These are phyloP conservation scores for Palythoa grandiflora DNA, from an alignment of 92 coral and sea anemone genomes.

Conservation along the genomic window DNA sequence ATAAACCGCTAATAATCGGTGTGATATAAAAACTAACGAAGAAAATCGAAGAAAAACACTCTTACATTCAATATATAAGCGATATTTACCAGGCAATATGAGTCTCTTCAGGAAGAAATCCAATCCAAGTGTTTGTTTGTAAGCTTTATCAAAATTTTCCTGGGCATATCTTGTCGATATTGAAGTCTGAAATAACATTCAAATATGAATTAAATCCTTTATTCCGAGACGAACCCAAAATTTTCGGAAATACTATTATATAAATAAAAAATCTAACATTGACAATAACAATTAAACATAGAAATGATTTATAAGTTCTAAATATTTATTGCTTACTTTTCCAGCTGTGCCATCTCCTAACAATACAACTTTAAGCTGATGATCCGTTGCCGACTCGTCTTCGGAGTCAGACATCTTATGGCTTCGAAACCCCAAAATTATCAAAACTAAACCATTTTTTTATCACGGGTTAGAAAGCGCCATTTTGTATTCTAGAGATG, in stretches of 20 bases:
- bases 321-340: constrained; percentile 66
- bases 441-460: constrained; percentile 12
- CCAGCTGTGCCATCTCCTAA: constrained; percentile 99
- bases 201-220: not conserved
- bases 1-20: not conserved
- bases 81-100: constrained; percentile 84
- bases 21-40: not conserved
- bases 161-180: constrained; percentile 92
- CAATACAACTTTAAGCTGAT: constrained; percentile 94
- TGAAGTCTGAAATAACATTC: constrained; percentile 78
- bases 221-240: not conserved
- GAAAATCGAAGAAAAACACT: not conserved
- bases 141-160: constrained; percentile 94
- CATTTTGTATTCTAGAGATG: not conserved
- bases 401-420: constrained; percentile 93
- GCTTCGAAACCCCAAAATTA: constrained; percentile 28
- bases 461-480: constrained; percentile 1
- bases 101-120: constrained; percentile 94
- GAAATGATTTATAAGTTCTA: not conserved
- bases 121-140: constrained; percentile 93
- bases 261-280: constrained; percentile 5
- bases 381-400: constrained; percentile 91
- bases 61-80: not conserved
- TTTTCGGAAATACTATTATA: not conserved
- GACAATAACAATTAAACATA: constrained; percentile 8